Base-by-base conservation (phyloP, 1,140 invertebrate genomes). In the Laupala kohalensis region DNA sequence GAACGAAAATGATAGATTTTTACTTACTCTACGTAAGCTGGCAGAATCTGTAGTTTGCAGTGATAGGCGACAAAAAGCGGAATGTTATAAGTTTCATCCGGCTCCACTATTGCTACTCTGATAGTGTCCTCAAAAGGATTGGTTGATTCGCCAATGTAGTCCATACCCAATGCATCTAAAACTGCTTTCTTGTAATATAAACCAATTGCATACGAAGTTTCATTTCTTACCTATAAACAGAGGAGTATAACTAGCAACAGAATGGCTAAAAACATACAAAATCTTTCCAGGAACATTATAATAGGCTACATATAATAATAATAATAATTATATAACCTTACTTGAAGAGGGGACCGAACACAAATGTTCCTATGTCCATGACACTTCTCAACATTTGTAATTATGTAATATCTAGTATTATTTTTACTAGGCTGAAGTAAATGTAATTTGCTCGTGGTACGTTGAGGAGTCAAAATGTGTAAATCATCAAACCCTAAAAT, bases 51-150 rank as follows among this genome's bases (percentile, higher is more conserved):
- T 25, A 94, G 80, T 73, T 88, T 87, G 77, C 90, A 92, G 77
- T 93, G 90, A 78, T 92, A 93, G 5, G 92, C 91, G 25, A 93
- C 86, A 75, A 88, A 87, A 25, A 94, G 80, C 19, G 92, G 92
- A 64, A 94, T 85, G 75, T 89, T 87, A 77, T 88, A 93, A 1
- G 84, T 84, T 73, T 91, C 87, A 74, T 90, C 87, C 2, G 90
- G 87, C 75, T 90, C 89, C 13, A 94, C 79, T 24, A 91, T 87
- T 2, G 86, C 82, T 70, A 94, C 84, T 71, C 89, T 84, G 79
- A 90, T 86, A 64, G 87, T 88, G 27, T 91, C 88, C 74, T 90
- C 86, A 79, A 92, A 92, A 0, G 91, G 91, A 81, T 92, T 92
- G 19, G 85, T 85, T 15, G 88, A 82, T 70, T 89, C 84, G 5